Evolutionary conservation across 2,797 vertebrate species (phyloP).

Genomic region (Bucorvus abyssinicus): DNA sequence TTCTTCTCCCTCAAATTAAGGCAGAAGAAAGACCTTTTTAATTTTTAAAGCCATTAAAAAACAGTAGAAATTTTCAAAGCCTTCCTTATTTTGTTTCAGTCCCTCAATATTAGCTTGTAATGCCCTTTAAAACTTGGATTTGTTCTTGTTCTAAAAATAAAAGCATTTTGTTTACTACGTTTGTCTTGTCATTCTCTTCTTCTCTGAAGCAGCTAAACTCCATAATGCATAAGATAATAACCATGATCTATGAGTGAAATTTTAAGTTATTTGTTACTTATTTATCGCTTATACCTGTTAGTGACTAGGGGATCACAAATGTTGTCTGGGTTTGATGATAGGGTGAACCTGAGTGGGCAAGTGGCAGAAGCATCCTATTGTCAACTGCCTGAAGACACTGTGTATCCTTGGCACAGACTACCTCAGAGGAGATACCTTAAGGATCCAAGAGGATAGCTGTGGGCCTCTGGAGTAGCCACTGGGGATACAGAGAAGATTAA

Average conservation of each 20-base stretch:
- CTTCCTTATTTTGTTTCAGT: not conserved
- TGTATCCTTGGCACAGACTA: no score
- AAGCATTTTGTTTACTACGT: not conserved
- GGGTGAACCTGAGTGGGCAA: not conserved
- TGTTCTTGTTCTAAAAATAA: not conserved
- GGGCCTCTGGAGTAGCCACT: not conserved
- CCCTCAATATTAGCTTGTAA: not conserved
- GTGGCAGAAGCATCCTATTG: not conserved
- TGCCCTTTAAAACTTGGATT: not conserved
- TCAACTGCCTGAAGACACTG: not conserved
- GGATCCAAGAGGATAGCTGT: not conserved
- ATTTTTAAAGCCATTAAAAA: not conserved
- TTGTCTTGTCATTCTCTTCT: not conserved
- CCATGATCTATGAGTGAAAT: not conserved
- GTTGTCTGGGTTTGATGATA: not conserved
- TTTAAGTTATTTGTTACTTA: not conserved
- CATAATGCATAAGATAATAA: not conserved
- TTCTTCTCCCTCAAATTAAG: not conserved
- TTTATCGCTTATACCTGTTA: not conserved
- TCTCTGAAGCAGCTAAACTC: not conserved
- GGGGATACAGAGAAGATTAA: not conserved
- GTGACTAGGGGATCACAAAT: not conserved
- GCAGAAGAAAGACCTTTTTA: not conserved
- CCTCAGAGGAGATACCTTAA: not conserved
- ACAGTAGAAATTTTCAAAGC: not conserved